A percentile compares a stretch with the other conserved stretches of the same genome.
phyloP scores from a whole-genome alignment of 37 sponge, comb jelly and placozoan species.

The Dysidea cf. avara region DNA sequence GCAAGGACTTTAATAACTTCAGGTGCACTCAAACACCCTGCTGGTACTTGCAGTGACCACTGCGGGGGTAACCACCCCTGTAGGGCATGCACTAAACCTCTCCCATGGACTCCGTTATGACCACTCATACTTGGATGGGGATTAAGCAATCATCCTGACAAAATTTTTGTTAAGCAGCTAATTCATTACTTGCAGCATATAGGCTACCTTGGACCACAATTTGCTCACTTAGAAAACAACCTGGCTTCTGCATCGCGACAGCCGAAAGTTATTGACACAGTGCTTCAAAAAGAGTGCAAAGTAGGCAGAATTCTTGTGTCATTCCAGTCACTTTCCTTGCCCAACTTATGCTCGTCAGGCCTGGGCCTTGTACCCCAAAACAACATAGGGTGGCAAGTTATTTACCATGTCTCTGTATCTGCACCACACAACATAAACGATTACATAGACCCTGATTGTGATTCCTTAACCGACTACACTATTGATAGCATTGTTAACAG shows the following conservation, averaged over 20 bases:
- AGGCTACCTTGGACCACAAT: no score
- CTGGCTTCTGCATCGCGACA: slow-evolving; percentile 24
- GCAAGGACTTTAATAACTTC: no score
- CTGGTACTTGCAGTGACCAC: no score
- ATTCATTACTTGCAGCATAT: no score
- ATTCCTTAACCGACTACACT: slow-evolving; percentile 18
- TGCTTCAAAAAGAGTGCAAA: neutral
- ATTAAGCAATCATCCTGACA: no score
- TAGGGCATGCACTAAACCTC: no score
- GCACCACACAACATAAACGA: slow-evolving; percentile 31
- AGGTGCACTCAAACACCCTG: no score
- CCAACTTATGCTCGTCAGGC: slow-evolving; percentile 25
- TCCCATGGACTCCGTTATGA: no score
- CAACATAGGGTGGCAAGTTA: slow-evolving; percentile 34
- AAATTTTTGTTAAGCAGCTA: no score
- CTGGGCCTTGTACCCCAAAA: slow-evolving; percentile 42
- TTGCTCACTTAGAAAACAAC: no score
- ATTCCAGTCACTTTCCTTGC: neutral
- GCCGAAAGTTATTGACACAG: slow-evolving; percentile 14
- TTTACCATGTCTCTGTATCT: slow-evolving; percentile 35
- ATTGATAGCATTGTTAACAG: neutral
- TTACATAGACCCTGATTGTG: slow-evolving; percentile 9
- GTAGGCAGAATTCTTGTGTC: slow-evolving; percentile 27
- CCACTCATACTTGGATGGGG: no score
- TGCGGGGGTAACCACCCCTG: no score